A percentile compares a stretch with the other conserved stretches of the same genome.
Evolutionary conservation across 2,797 vertebrate species (phyloP).

Genomic region (Tauraco hartlaubi): DNA sequence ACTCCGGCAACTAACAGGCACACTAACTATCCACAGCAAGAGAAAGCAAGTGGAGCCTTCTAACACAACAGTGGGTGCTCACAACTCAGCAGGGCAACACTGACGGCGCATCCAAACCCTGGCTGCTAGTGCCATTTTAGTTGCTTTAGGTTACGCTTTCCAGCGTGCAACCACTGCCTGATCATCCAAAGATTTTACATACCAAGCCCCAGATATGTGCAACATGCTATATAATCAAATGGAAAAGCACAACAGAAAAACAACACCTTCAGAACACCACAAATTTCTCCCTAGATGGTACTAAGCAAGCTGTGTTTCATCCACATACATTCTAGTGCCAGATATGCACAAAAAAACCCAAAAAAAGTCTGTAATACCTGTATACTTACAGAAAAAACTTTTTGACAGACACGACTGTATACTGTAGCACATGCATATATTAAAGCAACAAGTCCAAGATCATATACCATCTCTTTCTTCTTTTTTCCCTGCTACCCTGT

Average conservation of each 20-base stretch:
- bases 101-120: fast-evolving
- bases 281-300: not conserved
- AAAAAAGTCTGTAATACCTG: not conserved
- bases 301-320: not conserved
- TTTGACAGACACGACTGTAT: not conserved
- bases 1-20: not conserved
- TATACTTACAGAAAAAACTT: not conserved
- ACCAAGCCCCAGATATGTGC: fast-evolving
- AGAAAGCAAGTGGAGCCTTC: fast-evolving
- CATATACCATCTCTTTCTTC: not conserved
- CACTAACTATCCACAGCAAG: not conserved
- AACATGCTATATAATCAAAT: fast-evolving
- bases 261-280: not conserved
- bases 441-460: not conserved
- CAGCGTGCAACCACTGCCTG: not conserved
- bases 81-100: not conserved
- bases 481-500: not conserved
- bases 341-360: not conserved
- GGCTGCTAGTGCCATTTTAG: not conserved
- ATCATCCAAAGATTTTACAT: not conserved
- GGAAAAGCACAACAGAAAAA: not conserved
- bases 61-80: not conserved
- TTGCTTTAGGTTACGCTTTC: not conserved
- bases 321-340: not conserved
- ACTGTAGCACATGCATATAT: not conserved